Conservation (phyloP, 2,797 vertebrate species). For the Furcifer pardalis region DNA sequence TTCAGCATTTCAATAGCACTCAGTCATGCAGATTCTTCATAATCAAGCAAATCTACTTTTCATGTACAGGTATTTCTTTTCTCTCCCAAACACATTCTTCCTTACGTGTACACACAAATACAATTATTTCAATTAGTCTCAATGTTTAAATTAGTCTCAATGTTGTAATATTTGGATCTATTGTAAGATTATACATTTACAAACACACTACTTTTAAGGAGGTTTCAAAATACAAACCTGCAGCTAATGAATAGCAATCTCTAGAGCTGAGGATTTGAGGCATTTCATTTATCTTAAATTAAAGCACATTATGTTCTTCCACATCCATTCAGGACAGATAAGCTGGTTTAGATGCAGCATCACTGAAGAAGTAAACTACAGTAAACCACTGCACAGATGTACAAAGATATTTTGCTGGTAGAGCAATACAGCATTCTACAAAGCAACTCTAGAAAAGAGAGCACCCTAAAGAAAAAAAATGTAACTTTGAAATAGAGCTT, state of each 20-base stretch:
- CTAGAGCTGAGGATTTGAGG: not conserved
- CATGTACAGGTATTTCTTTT: not conserved
- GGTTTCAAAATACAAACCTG: not conserved
- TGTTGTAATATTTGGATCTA: not conserved
- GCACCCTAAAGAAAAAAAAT: no score
- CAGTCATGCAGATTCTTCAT: not conserved
- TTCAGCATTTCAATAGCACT: not conserved
- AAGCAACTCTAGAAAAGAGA: no score
- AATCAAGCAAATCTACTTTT: not conserved
- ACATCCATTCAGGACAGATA: not conserved
- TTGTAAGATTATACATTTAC: not conserved
- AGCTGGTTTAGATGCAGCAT: not conserved
- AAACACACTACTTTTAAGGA: not conserved
- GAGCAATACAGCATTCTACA: no score
- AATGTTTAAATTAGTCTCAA: not conserved
- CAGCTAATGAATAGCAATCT: not conserved
- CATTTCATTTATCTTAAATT: not conserved
- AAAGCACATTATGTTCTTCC: not conserved
- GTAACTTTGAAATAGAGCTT: no score
- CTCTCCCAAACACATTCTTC: not conserved
- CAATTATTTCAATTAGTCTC: not conserved
- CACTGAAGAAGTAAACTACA: no score
- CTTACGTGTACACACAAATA: not conserved
- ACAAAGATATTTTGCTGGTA: no score
- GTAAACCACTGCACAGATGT: not conserved